Percentiles rank a stretch among this genome's conserved stretches.
These are phyloP conservation scores for Tetramorium alpestre DNA, from an alignment of 1,140 invertebrate genomes.

Conservation along the genomic window DNA sequence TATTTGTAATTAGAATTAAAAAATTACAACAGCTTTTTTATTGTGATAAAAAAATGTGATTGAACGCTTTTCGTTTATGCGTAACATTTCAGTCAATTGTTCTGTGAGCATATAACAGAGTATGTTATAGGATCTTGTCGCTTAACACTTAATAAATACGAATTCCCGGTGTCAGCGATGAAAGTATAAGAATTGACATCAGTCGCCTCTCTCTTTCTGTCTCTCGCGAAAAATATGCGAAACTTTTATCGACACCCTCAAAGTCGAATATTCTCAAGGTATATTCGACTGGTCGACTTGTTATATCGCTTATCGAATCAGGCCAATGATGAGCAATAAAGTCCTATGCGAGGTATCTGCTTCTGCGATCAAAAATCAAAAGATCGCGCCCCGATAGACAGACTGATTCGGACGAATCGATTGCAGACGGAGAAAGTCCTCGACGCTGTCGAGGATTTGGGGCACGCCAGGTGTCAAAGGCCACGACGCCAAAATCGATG, in stretches of 20 bases:
- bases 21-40: not conserved
- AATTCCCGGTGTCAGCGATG: not conserved
- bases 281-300: not conserved
- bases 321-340: constrained; percentile 18
- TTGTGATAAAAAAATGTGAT: not conserved
- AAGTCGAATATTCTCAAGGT: not conserved
- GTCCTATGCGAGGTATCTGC: not conserved
- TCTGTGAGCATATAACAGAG: not conserved
- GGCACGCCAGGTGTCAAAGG: constrained; percentile 36
- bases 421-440: constrained; percentile 3
- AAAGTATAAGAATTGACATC: not conserved
- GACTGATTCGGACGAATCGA: constrained; percentile 12
- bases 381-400: not conserved
- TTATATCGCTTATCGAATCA: constrained; percentile 21
- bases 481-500: constrained; percentile 36
- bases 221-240: not conserved
- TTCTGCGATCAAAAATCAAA: constrained; percentile 5
- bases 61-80: not conserved
- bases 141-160: not conserved
- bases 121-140: not conserved
- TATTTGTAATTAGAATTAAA: not conserved
- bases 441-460: constrained; percentile 4
- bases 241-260: not conserved
- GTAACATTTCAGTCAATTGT: not conserved
- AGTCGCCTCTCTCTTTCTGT: not conserved